These are phyloP conservation scores for Mesocricetus auratus DNA, from an alignment of 2,113 vertebrate genomes.

Conservation along the genomic window DNA sequence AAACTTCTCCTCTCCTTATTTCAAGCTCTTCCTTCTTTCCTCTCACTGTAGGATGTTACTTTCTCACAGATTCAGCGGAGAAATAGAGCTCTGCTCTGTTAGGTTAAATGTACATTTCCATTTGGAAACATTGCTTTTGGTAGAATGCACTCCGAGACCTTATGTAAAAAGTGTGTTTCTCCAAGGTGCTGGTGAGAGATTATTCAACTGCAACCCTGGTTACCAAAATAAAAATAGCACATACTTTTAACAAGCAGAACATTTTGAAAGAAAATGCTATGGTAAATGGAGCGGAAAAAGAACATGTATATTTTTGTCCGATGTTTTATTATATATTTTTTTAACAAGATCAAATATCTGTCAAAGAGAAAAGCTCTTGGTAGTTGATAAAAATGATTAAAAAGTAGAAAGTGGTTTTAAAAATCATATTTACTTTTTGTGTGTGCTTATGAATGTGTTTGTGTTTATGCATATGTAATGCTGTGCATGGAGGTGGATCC, in stretches of 20 bases:
- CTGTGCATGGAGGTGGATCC: background rate
- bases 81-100: conserved; percentile 9
- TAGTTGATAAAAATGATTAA: conserved; percentile 38
- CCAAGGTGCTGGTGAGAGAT: background rate
- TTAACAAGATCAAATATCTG: conserved; percentile 18
- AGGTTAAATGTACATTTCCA: conserved; percentile 33
- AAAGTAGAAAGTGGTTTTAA: background rate
- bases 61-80: conserved; percentile 60
- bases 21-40: background rate
- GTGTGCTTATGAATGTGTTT: background rate
- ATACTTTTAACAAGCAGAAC: background rate
- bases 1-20: background rate
- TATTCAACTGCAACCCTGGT: background rate
- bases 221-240: conserved; percentile 54
- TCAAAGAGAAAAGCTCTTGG: conserved; percentile 25
- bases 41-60: background rate
- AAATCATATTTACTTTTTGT: background rate
- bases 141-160: conserved; percentile 51
- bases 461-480: no score
- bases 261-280: conserved; percentile 41
- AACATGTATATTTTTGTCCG: conserved; percentile 11
- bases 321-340: background rate
- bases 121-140: conserved; percentile 33
- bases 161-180: conserved; percentile 63
- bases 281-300: conserved; percentile 18